These are phyloP conservation scores for Turnix velox DNA, from an alignment of 2,113 vertebrate genomes.

Conservation along the genomic window DNA sequence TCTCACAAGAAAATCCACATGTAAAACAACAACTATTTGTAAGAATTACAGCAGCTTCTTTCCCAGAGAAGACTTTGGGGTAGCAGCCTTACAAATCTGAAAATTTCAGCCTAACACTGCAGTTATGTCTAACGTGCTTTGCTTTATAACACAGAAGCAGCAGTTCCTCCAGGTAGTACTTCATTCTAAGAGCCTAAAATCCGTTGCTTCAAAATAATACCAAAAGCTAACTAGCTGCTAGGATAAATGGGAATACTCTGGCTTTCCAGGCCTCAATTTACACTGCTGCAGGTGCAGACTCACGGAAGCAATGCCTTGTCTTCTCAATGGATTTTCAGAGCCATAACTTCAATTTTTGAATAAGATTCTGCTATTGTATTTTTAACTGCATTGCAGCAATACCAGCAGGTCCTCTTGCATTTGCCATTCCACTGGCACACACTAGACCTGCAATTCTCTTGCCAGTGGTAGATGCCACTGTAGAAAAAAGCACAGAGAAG, in stretches of 20 bases:
- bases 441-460: neutral
- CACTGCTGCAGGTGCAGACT: neutral
- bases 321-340: neutral
- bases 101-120: neutral
- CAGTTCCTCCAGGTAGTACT: neutral
- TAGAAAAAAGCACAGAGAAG: neutral
- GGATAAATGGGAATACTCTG: neutral
- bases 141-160: neutral
- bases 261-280: neutral
- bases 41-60: neutral
- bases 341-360: neutral
- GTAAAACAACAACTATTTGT: neutral
- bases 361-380: neutral
- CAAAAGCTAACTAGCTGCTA: neutral
- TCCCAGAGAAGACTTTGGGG: neutral
- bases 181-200: neutral
- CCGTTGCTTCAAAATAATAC: neutral
- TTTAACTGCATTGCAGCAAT: neutral
- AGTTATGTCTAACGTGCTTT: fast-evolving
- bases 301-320: neutral
- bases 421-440: neutral
- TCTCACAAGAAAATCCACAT: neutral
- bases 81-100: neutral
- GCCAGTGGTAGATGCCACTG: neutral
- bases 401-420: neutral